A percentile compares a stretch with the other conserved stretches of the same genome.
These are phyloP conservation scores for Microctonus brassicae DNA, from an alignment of 2,888 invertebrate genomes.

Conservation along the genomic window DNA sequence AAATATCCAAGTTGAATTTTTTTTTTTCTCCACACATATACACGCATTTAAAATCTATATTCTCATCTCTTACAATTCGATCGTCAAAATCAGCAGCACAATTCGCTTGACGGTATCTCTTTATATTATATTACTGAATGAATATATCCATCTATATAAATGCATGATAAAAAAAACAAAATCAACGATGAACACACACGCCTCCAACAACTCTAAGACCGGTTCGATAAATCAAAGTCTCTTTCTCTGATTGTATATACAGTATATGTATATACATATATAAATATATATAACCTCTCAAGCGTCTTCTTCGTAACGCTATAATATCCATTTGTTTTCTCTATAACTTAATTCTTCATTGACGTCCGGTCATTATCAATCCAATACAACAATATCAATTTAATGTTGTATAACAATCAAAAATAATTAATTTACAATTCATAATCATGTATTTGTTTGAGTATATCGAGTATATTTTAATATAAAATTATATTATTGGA, in stretches of 20 bases:
- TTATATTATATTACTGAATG: slow-evolving; percentile 21
- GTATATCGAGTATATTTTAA: no score
- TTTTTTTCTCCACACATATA: neutral
- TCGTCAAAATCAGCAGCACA: neutral
- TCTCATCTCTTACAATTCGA: neutral
- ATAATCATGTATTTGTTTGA: no score
- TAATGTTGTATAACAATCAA: no score
- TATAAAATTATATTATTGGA: neutral
- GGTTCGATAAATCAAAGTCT: slow-evolving; percentile 39
- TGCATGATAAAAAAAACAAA: neutral
- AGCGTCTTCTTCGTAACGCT: neutral
- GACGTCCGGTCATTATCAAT: neutral
- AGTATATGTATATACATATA: neutral
- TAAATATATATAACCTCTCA: neutral
- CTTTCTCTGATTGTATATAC: neutral
- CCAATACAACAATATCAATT: neutral
- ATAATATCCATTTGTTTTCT: slow-evolving; percentile 9
- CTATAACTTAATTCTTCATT: slow-evolving; percentile 5
- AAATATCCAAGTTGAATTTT: neutral
- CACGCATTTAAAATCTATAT: neutral
- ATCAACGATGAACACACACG: neutral
- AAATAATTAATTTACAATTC: no score
- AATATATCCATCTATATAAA: neutral
- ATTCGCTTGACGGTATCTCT: neutral
- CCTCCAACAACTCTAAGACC: slow-evolving; percentile 15